phyloP scores from a whole-genome alignment of 2,888 invertebrate species.

The Eupithecia pulchellata region DNA sequence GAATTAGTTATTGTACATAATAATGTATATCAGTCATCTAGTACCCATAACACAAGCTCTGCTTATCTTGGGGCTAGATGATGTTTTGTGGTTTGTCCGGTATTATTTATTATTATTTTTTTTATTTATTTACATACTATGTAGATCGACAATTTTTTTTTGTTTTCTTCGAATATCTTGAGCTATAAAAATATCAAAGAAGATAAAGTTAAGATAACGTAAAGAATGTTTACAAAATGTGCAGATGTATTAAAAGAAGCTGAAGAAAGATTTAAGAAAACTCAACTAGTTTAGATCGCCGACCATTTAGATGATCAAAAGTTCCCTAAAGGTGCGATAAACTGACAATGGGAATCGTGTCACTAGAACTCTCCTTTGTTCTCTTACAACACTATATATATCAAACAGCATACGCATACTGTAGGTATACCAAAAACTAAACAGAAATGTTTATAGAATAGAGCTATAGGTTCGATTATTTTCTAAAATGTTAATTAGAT shows the following conservation, averaged over 20 bases:
- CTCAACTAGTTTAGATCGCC: slow-evolving; percentile 35
- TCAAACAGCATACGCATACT: slow-evolving; percentile 48
- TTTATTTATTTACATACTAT: too few species aligned
- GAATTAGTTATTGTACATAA: too few species aligned
- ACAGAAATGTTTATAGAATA: neutral
- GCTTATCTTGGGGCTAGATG: too few species aligned
- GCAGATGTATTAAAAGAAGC: slow-evolving; percentile 3
- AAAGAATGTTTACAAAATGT: neutral
- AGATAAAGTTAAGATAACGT: neutral
- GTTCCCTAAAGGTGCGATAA: slow-evolving; percentile 40
- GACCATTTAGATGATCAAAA: slow-evolving; percentile 43
- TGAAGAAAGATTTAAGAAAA: slow-evolving; percentile 30
- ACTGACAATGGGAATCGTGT: slow-evolving; percentile 52
- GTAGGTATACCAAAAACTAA: neutral
- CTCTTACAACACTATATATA: slow-evolving; percentile 29
- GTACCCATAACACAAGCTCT: too few species aligned
- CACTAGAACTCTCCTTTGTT: slow-evolving; percentile 59
- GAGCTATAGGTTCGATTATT: neutral
- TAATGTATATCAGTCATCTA: too few species aligned
- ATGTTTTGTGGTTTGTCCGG: too few species aligned
- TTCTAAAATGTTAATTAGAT: too few species aligned
- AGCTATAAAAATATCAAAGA: neutral
- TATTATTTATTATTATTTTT: too few species aligned
- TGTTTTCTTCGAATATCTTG: neutral
- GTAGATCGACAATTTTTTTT: slow-evolving; percentile 11